Evolutionary conservation across 1,140 invertebrate genomes (phyloP).

Genomic region (Nasonia longicornis): DNA sequence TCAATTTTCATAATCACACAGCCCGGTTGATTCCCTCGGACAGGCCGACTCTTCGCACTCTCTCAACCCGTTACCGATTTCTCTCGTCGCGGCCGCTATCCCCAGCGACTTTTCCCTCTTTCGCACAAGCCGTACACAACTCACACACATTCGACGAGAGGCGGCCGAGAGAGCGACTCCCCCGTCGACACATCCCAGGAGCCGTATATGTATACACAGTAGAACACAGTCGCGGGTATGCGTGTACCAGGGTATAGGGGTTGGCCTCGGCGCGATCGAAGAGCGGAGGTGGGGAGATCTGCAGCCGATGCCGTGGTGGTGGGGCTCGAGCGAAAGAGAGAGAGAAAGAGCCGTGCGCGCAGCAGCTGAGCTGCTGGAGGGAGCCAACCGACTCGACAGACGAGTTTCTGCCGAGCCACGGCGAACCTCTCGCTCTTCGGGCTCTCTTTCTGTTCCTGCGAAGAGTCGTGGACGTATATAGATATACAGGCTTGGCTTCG

Average conservation of each 20-base stretch:
- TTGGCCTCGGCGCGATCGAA: slow-evolving; percentile 57
- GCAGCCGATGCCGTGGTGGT: slow-evolving; percentile 43
- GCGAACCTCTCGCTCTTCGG: slow-evolving; percentile 54
- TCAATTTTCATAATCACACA: not conserved
- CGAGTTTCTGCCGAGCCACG: slow-evolving; percentile 64
- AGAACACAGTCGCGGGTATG: slow-evolving; percentile 48
- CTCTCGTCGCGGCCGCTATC: slow-evolving; percentile 35
- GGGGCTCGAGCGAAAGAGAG: slow-evolving; percentile 19
- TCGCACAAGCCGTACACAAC: slow-evolving; percentile 21
- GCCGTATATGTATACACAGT: slow-evolving; percentile 37
- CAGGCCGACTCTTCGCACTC: slow-evolving; percentile 43
- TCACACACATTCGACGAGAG: slow-evolving; percentile 57
- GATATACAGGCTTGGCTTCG: too few relatives aligned
- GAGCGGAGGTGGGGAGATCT: slow-evolving; percentile 54
- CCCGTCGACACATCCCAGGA: slow-evolving; percentile 45
- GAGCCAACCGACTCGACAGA: slow-evolving; percentile 58
- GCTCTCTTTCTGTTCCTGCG: slow-evolving; percentile 27
- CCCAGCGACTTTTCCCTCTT: slow-evolving; percentile 42
- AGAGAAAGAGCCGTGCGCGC: slow-evolving; percentile 2
- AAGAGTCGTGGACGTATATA: too few relatives aligned
- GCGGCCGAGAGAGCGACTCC: slow-evolving; percentile 61
- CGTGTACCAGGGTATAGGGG: slow-evolving; percentile 57
- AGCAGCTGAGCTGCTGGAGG: not conserved
- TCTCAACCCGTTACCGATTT: slow-evolving; percentile 42
- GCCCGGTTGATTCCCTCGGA: slow-evolving; percentile 36